Base-by-base conservation (phyloP, 2,888 invertebrate genomes). In the Doris montereyensis region DNA sequence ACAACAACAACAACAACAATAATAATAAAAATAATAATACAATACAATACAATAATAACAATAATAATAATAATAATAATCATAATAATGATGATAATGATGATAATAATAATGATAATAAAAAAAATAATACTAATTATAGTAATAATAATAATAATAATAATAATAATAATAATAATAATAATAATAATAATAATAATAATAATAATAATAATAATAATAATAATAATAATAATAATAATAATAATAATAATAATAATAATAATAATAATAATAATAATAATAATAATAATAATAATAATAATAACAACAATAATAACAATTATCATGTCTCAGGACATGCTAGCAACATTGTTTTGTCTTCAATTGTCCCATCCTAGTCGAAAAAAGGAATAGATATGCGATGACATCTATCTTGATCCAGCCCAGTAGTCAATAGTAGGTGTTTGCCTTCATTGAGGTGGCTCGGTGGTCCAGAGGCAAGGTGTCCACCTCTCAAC, bases 11-110 rank as follows among this genome's bases (percentile, higher is more conserved):
- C n/a, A 21, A 62, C n/a, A n/a, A 62, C 21, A 21, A 62, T 62
- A 21, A 62, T 62, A 21, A 62, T 62, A 21, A 62, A 13, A 21
- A 62, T 62, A 62, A 62, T 21, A 21, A 62, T 21, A 62, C n/a
- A n/a, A n/a, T n/a, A n/a, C 17, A 62, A 62, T 13, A 62, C 17
- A 62, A 62, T 13, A 62, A 62, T 13, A 62, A 62, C 5, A 62
- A 62, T 13, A 62, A 62, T 13, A 62, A 62, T 13, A 62, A 62
- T 13, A 62, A 62, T 13, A 62, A 62, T 13, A 62, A 21, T 13
- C 5, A 21, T 13, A 62, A 21, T 13, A 62, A 62, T 21, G 21
- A 62, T 13, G 96, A 97, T 90, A 96, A 98, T 10, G 35, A 98
- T 81, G 94, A 62, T 62, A 24, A 62, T 62, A 62, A 62, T 62